Conservation (phyloP, 2,113 vertebrate genomes). For the Corvus cornix region DNA sequence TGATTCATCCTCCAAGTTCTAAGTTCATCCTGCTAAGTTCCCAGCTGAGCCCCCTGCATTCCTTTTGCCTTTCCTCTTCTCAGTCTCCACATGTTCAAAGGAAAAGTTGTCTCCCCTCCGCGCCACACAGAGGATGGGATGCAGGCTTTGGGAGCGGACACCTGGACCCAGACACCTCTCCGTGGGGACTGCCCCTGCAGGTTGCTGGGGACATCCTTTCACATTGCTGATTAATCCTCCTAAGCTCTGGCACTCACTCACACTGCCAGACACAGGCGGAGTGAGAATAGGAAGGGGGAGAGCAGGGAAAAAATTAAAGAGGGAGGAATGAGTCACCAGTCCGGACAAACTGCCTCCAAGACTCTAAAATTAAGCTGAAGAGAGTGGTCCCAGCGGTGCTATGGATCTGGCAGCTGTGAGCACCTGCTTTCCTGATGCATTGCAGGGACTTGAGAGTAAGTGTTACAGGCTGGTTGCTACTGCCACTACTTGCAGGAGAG, state of each 20-base stretch:
- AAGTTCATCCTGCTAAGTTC: background rate
- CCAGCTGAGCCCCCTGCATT: background rate
- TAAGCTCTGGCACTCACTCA: background rate
- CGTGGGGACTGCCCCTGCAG: rapidly evolving
- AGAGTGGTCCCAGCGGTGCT: conserved; percentile 14
- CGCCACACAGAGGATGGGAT: background rate
- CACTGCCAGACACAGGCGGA: background rate
- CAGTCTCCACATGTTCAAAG: background rate
- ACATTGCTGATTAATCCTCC: background rate
- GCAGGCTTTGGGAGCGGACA: background rate
- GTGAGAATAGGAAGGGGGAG: background rate
- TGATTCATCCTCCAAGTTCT: background rate
- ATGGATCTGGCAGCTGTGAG: conserved; percentile 40
- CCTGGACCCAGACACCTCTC: background rate
- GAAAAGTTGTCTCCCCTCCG: background rate
- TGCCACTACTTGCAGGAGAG: background rate
- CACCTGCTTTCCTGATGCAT: conserved; percentile 60
- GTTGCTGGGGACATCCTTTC: background rate
- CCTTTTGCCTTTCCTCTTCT: background rate
- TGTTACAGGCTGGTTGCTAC: background rate
- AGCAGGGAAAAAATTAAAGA: background rate
- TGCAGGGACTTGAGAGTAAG: conserved; percentile 23
- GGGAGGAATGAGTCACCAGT: conserved; percentile 60
- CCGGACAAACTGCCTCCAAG: conserved; percentile 61
- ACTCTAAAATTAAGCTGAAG: conserved; percentile 58